Conservation (phyloP, 35 echinoderm and acorn worm genomes). For the Hemicentrotus pulcherrimus region DNA sequence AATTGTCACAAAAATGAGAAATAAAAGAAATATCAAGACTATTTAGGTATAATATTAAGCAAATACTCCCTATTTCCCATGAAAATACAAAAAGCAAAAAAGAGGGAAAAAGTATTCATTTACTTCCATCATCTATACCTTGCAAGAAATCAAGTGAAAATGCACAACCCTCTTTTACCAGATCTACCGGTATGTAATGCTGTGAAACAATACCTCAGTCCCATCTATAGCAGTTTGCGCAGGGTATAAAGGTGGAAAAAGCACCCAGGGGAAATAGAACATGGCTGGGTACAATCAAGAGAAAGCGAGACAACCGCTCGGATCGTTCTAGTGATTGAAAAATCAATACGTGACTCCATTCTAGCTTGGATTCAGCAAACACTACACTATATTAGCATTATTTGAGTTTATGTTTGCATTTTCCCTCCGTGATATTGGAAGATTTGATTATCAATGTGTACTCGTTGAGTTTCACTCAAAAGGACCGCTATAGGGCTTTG, state of each 20-base stretch:
- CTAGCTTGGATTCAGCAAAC: not conserved
- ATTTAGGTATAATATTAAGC: not conserved
- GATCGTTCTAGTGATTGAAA: not conserved
- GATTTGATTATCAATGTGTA: conserved; percentile 14
- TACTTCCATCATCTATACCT: too few relatives aligned
- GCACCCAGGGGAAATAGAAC: not conserved
- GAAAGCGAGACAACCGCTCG: not conserved
- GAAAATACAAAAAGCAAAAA: not conserved
- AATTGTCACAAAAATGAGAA: not conserved
- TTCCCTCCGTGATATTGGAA: not conserved
- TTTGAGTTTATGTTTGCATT: conserved; percentile 19
- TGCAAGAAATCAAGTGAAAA: too few relatives aligned
- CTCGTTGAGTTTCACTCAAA: not conserved
- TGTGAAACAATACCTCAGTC: not conserved
- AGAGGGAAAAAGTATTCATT: too few relatives aligned
- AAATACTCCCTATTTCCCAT: not conserved
- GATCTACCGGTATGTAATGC: not conserved
- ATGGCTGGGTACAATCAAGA: not conserved
- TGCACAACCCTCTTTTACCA: not conserved
- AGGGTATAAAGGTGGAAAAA: not conserved
- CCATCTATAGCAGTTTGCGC: not conserved
- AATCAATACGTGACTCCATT: conserved; percentile 11
- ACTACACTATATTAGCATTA: conserved; percentile 12
- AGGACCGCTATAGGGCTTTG: not conserved
- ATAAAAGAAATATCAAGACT: not conserved